Percentiles rank a stretch among this genome's conserved stretches.
phyloP scores from a whole-genome alignment of 2,797 vertebrate genomes.

The Manis pentadactyla region DNA sequence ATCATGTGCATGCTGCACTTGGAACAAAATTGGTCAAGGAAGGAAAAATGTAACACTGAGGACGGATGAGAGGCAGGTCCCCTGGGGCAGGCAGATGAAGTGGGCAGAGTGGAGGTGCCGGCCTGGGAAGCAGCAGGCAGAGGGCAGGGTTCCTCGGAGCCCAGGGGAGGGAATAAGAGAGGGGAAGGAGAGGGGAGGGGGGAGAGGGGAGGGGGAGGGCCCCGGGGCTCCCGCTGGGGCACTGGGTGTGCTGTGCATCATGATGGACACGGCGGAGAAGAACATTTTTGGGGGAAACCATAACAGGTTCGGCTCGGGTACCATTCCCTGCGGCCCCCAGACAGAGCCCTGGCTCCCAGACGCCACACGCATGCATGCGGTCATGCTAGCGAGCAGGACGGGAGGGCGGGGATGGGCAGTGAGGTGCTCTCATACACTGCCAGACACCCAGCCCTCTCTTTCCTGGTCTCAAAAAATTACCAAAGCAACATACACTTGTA shows the following conservation, averaged over 20 bases:
- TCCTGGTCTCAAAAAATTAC: not conserved
- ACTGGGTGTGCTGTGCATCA: not conserved
- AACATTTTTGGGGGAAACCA: not conserved
- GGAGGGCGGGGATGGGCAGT: accelerated
- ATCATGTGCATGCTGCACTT: accelerated
- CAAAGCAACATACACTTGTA: not conserved
- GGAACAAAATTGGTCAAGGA: not conserved
- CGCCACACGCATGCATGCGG: accelerated
- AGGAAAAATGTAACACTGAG: not conserved
- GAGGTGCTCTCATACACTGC: not conserved
- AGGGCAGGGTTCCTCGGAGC: not conserved
- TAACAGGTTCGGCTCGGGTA: not conserved
- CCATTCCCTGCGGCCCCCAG: not conserved
- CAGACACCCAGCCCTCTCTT: not conserved
- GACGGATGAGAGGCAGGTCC: not conserved
- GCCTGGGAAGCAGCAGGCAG: accelerated
- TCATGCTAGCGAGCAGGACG: accelerated
- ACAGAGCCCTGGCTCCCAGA: not conserved
- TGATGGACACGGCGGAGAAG: accelerated
- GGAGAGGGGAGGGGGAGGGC: too few relatives aligned
- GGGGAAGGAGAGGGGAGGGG: too few relatives aligned
- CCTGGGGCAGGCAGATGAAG: not conserved
- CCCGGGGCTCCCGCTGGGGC: not conserved
- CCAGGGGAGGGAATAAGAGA: accelerated
- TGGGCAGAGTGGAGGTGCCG: accelerated